phyloP scores from a whole-genome alignment of 2,888 invertebrate genomes.

The Lycocerus yunnanus region DNA sequence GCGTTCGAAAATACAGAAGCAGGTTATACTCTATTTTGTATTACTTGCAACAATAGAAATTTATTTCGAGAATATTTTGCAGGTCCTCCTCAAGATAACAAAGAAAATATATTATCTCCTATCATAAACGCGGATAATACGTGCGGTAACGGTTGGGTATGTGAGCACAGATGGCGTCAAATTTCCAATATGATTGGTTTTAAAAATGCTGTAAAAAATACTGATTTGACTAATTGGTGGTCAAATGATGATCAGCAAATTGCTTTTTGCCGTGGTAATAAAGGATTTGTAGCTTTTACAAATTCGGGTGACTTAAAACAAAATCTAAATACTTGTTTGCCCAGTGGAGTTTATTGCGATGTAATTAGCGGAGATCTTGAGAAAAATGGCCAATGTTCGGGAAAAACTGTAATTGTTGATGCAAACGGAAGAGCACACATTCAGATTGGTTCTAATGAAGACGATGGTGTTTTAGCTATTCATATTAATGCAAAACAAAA shows the following conservation, averaged over 20 bases:
- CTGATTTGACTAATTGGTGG: constrained; percentile 74
- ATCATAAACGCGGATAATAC: constrained; percentile 66
- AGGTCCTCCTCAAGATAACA: constrained; percentile 71
- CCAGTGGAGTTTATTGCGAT: constrained; percentile 82
- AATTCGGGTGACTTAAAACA: constrained; percentile 64
- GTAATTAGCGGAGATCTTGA: constrained; percentile 72
- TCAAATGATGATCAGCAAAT: constrained; percentile 82
- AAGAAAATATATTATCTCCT: constrained; percentile 68
- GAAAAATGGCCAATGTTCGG: constrained; percentile 64
- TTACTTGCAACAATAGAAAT: neutral
- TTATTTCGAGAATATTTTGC: constrained; percentile 60
- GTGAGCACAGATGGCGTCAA: constrained; percentile 85
- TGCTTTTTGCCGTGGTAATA: constrained; percentile 77
- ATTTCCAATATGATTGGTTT: constrained; percentile 81
- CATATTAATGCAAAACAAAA: constrained; percentile 51
- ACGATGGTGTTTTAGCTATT: constrained; percentile 74
- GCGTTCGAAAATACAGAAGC: constrained; percentile 64
- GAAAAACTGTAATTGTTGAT: constrained; percentile 66
- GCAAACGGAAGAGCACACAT: constrained; percentile 64
- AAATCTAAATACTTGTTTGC: constrained; percentile 70
- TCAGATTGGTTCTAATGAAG: constrained; percentile 57
- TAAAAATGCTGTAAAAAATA: constrained; percentile 68
- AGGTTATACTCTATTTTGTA: constrained; percentile 32
- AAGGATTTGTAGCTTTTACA: constrained; percentile 77
- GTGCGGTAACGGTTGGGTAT: constrained; percentile 78